These are phyloP conservation scores for Dasyprocta punctata DNA, from an alignment of 2,113 vertebrate species.

Conservation along the genomic window DNA sequence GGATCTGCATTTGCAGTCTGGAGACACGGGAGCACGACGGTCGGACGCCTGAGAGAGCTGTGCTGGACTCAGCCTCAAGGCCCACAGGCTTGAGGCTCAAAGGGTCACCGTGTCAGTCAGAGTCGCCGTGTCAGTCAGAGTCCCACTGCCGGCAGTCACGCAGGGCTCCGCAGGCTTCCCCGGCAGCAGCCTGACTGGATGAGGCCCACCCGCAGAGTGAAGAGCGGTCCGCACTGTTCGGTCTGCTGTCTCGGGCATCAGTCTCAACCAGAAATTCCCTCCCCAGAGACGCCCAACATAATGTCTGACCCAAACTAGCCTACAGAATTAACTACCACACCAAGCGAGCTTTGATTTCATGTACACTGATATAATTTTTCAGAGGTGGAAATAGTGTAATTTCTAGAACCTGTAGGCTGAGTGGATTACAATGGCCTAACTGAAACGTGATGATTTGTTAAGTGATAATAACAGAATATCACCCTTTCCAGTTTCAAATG, in stretches of 20 bases:
- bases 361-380: neutral
- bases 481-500: neutral
- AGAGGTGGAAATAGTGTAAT: neutral
- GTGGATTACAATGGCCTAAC: neutral
- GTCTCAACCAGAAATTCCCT: neutral
- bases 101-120: neutral
- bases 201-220: neutral
- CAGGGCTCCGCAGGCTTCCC: neutral
- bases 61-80: neutral
- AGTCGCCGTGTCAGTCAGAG: neutral
- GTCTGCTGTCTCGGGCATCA: neutral
- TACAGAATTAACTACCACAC: neutral
- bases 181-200: neutral
- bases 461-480: neutral
- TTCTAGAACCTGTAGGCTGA: neutral
- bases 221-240: neutral
- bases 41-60: neutral
- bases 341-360: neutral
- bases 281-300: neutral
- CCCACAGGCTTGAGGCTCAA: neutral
- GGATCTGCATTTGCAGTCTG: neutral
- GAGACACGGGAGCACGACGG: neutral
- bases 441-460: neutral
- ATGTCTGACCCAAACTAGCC: neutral
- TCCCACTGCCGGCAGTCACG: neutral